Percentiles rank a stretch among this genome's conserved stretches.
Conservation (phyloP, 1,140 invertebrate genomes). For the Trissolcus basalis region DNA sequence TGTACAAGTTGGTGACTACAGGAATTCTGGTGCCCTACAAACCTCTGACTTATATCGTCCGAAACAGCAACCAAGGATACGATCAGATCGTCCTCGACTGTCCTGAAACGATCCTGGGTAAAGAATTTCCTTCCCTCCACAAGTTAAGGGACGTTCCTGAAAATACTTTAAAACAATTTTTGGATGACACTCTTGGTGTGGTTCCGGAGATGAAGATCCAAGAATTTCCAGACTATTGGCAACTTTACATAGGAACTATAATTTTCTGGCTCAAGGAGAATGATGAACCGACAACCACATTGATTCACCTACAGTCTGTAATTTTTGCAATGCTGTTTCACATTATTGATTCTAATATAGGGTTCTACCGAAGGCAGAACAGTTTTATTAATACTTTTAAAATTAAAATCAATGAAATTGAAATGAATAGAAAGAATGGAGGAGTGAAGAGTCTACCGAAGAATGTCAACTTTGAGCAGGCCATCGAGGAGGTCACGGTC, state of each 20-base stretch:
- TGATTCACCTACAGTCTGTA: slow-evolving; percentile 78
- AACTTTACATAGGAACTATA: slow-evolving; percentile 78
- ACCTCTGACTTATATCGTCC: slow-evolving; percentile 69
- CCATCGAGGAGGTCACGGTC: slow-evolving; percentile 65
- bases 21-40: slow-evolving; percentile 63
- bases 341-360: slow-evolving; percentile 79
- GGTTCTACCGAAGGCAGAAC: slow-evolving; percentile 49
- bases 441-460: neutral
- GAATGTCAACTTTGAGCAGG: slow-evolving; percentile 41
- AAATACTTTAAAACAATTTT: slow-evolving; percentile 69
- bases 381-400: slow-evolving; percentile 61
- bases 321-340: slow-evolving; percentile 80
- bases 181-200: slow-evolving; percentile 73
- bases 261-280: slow-evolving; percentile 82
- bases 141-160: slow-evolving; percentile 22
- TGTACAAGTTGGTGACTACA: slow-evolving; percentile 81
- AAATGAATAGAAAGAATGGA: neutral
- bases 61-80: slow-evolving; percentile 66
- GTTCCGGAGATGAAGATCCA: slow-evolving; percentile 62
- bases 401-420: slow-evolving; percentile 12
- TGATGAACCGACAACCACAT: slow-evolving; percentile 68
- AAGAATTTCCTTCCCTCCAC: slow-evolving; percentile 28
- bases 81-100: slow-evolving; percentile 57
- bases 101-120: slow-evolving; percentile 57
- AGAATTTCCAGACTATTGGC: slow-evolving; percentile 78